Conservation (phyloP, 2,888 invertebrate genomes). For the Eledona agricola region DNA sequence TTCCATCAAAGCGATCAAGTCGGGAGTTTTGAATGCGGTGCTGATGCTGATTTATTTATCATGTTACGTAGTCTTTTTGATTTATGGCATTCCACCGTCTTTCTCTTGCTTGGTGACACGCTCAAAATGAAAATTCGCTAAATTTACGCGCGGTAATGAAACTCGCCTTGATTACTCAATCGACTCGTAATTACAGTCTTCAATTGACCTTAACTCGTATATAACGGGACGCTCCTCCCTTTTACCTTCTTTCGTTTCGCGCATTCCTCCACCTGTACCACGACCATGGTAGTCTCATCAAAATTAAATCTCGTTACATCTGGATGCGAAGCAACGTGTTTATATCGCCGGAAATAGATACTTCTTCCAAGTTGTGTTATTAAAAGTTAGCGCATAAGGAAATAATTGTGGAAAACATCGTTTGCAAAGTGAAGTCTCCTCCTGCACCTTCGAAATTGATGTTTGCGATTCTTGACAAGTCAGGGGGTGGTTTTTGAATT, state of each 20-base stretch:
- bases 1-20: slow-evolving; percentile 38
- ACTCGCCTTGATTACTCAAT: slow-evolving; percentile 33
- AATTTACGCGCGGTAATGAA: slow-evolving; percentile 9
- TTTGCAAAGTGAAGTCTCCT: no score
- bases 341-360: no score
- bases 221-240: slow-evolving; percentile 5
- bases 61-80: slow-evolving; percentile 32
- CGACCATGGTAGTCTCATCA: no score
- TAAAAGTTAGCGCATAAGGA: no score
- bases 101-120: slow-evolving; percentile 6
- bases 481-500: slow-evolving; percentile 32
- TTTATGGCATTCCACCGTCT: slow-evolving; percentile 33
- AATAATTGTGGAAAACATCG: no score
- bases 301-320: slow-evolving; percentile 11
- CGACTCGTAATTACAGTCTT: slow-evolving; percentile 35
- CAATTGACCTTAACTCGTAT: slow-evolving; percentile 27
- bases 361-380: no score
- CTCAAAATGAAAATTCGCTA: slow-evolving; percentile 29
- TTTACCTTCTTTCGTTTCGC: slow-evolving; percentile 16
- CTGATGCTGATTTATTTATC: slow-evolving; percentile 37
- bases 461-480: slow-evolving; percentile 21
- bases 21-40: slow-evolving; percentile 33
- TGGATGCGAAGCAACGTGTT: slow-evolving; percentile 1
- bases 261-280: background rate
- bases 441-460: slow-evolving; percentile 29